Conservation (phyloP, 2,888 invertebrate genomes). For the Phortica okadai region DNA sequence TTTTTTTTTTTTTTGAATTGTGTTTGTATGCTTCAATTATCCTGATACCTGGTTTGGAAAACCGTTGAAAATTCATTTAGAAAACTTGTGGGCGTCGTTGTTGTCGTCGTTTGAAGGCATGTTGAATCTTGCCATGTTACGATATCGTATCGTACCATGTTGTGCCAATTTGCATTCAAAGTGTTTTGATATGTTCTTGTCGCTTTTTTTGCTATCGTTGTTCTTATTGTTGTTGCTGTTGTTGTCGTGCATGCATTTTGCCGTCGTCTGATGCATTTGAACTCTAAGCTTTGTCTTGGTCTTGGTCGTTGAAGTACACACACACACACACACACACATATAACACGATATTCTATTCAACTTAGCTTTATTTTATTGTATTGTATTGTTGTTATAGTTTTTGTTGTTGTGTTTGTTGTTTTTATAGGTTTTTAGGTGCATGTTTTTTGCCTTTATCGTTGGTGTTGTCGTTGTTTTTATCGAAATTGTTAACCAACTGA, state of each 20-base stretch:
- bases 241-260: neutral
- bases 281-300: neutral
- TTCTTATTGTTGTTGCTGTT: neutral
- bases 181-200: neutral
- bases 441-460: neutral
- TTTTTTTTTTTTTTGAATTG: neutral
- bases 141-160: neutral
- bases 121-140: no score
- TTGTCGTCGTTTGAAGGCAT: no score
- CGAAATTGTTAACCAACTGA: neutral
- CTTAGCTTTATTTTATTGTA: neutral
- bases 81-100: neutral
- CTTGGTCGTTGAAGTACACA: neutral
- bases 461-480: neutral
- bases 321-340: neutral
- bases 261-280: neutral
- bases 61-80: neutral
- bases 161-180: neutral
- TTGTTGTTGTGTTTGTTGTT: no score
- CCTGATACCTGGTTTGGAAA: neutral
- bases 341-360: neutral
- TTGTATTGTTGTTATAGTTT: neutral
- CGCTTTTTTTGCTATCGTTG: neutral
- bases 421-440: neutral
- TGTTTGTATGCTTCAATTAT: neutral